A percentile compares a stretch with the other conserved stretches of the same genome.
Conservation (phyloP, 2,113 vertebrate species). For the Rhipidura dahli region DNA sequence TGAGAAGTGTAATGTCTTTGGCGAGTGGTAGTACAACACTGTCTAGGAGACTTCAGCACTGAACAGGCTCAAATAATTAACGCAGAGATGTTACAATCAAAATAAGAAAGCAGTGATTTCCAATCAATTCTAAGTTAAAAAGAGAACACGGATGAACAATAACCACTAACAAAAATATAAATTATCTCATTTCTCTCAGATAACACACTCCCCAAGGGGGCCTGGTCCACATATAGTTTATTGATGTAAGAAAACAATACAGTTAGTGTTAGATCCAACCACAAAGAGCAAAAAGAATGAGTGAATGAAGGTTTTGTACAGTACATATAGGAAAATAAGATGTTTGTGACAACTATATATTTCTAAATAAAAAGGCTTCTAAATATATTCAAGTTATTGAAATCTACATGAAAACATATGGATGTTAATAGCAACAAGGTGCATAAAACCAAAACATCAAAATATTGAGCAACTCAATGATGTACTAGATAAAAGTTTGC, state of each 20-base stretch:
- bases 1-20: constrained; percentile 20
- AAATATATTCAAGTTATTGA: constrained; percentile 80
- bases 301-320: constrained; percentile 78
- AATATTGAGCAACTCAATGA: constrained; percentile 78
- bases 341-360: constrained; percentile 75
- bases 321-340: constrained; percentile 79
- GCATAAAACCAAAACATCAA: constrained; percentile 84
- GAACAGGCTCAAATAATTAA: constrained; percentile 40
- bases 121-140: constrained; percentile 34
- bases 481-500: constrained; percentile 75
- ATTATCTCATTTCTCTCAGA: constrained; percentile 60
- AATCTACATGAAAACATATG: constrained; percentile 77
- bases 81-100: background rate
- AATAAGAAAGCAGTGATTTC: constrained; percentile 39
- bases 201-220: constrained; percentile 69
- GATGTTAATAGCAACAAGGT: constrained; percentile 85
- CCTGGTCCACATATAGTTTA: constrained; percentile 93
- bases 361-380: constrained; percentile 77
- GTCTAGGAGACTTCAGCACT: constrained; percentile 36
- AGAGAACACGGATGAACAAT: constrained; percentile 43
- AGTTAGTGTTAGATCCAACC: constrained; percentile 91
- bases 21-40: constrained; percentile 49
- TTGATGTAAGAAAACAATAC: constrained; percentile 92
- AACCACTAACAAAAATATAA: constrained; percentile 66
- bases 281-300: constrained; percentile 78